Percentiles rank a stretch among this genome's conserved stretches.
Conservation (phyloP, 2,888 invertebrate species). For the Mythimna loreyi region DNA sequence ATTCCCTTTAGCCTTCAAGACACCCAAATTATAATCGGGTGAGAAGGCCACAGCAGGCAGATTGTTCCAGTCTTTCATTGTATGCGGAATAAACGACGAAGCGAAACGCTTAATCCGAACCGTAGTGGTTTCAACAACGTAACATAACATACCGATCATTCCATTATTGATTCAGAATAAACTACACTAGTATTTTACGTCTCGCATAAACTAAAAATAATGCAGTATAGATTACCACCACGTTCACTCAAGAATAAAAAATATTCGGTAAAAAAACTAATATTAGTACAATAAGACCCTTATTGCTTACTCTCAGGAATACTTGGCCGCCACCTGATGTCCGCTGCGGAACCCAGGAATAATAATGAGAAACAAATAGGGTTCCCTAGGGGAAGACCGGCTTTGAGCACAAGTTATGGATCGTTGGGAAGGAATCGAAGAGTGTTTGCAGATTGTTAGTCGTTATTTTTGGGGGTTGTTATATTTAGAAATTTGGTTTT, state of each 20-base stretch:
- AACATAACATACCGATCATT: no score
- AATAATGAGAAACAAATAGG: slow-evolving; percentile 69
- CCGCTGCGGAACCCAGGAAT: slow-evolving; percentile 46
- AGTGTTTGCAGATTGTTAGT: slow-evolving; percentile 35
- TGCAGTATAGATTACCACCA: slow-evolving; percentile 23
- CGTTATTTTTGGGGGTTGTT: slow-evolving; percentile 14
- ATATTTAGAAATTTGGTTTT: neutral
- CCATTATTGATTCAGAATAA: no score
- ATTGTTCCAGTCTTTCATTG: no score
- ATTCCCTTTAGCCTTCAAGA: no score
- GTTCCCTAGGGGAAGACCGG: slow-evolving; percentile 28
- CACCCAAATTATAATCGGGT: no score
- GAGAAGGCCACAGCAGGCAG: no score
- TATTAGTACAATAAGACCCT: slow-evolving; percentile 34
- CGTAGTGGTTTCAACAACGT: no score
- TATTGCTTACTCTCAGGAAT: slow-evolving; percentile 50
- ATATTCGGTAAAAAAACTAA: slow-evolving; percentile 43
- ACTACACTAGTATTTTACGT: no score
- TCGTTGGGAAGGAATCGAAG: slow-evolving; percentile 17
- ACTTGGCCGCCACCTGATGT: slow-evolving; percentile 65
- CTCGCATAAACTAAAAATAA: no score
- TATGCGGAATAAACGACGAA: no score
- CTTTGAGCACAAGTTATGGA: slow-evolving; percentile 36
- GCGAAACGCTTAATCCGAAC: no score
- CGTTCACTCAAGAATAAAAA: slow-evolving; percentile 43